Evolutionary conservation across 2,113 vertebrate genomes (phyloP), one percentile per base, ranked within the genome.

Genomic region (Myotis yumanensis): DNA sequence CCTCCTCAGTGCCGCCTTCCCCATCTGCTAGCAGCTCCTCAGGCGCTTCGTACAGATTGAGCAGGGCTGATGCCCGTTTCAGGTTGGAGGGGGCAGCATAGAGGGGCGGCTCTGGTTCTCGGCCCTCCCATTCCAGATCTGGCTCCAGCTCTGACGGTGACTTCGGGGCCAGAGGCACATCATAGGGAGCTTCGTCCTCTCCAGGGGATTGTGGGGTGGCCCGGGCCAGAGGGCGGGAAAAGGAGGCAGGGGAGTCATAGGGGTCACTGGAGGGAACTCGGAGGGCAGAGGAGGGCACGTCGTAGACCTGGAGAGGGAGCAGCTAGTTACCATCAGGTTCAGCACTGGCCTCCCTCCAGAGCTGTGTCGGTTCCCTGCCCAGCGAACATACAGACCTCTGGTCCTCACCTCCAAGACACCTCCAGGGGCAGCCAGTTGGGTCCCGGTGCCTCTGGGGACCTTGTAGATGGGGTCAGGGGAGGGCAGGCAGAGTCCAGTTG

Each of bases 221-320:
- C 2, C 8, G 72, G 32, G 94, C 91, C 71, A 93, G 66, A 90
- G 89, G 81, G 30, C 46, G 98, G 66, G 69, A 98, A 62, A 97
- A 96, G 25, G 93, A 81, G 76, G 97, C 93, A 0, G 98, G 98
- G 57, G 97, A 97, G 81, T 97, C 98, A 25, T 98, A 98, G 10
- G 97, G 97, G 35, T 96, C 96, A 48, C 77, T 97, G 81, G 97
- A 95, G 6, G 94, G 40, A 23, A 98, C 77, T 52, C 92, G 91
- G 48, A 99, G 94, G 15, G 98, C 93, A 35, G 98, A 93, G 16
- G 99, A 97, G 75, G 99, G 99, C 83, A 99, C 98, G 6, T 99
- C 98, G 0, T 99, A 99, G 86, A 98, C 96, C 98, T 98, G 87
- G 40, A 88, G n/a, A 76, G 3, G 80, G 52, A 92, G 9, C 3